Evolutionary conservation across 2,113 vertebrate species (phyloP).

Genomic region (Columba janthina): DNA sequence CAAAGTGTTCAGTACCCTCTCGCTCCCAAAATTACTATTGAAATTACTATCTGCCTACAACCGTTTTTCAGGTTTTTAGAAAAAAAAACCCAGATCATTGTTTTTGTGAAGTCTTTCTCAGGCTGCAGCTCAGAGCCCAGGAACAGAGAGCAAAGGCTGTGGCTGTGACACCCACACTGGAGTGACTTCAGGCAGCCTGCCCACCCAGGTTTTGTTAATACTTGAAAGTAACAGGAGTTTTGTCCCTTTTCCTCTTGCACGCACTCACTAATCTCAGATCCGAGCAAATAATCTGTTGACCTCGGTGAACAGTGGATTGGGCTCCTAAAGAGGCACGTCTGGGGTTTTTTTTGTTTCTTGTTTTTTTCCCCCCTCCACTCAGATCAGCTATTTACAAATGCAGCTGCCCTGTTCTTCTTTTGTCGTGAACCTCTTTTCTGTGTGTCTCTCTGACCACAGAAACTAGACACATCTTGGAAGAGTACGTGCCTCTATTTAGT

Average conservation of each 20-base stretch:
- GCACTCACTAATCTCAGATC: neutral
- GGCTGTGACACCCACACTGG: conserved; percentile 1
- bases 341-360: neutral
- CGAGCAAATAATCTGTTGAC: conserved; percentile 3
- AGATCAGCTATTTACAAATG: conserved; percentile 8
- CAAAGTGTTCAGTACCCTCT: conserved; percentile 66
- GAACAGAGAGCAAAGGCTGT: conserved; percentile 50
- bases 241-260: neutral
- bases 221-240: conserved; percentile 9
- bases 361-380: fast-evolving
- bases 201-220: neutral
- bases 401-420: conserved; percentile 1
- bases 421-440: neutral
- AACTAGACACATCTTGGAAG: conserved; percentile 37
- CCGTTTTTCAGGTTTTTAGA: conserved; percentile 75
- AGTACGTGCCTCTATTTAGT: neutral
- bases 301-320: neutral
- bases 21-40: conserved; percentile 77
- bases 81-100: conserved; percentile 61
- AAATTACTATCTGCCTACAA: conserved; percentile 70
- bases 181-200: conserved; percentile 6
- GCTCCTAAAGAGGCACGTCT: neutral
- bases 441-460: conserved; percentile 15
- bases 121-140: conserved; percentile 55
- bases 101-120: conserved; percentile 74